Evolutionary conservation across 1,140 invertebrate species (phyloP), one percentile per base, ranked within the genome.

Genomic region (Dendrolimus kikuchii): DNA sequence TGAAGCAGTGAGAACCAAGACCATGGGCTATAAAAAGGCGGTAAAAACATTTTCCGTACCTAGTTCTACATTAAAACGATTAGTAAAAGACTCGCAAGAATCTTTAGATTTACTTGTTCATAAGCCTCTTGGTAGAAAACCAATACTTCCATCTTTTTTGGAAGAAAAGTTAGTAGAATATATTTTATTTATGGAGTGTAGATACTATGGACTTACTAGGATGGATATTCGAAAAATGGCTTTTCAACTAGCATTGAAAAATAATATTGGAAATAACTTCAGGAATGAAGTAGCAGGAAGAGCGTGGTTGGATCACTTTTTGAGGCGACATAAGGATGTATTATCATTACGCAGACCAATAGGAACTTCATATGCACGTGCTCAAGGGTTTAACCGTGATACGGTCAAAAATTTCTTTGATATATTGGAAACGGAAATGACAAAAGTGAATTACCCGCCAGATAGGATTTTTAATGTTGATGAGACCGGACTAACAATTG

Each of bases 391-490:
- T 60, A 74, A 63, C 53, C 49, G 59, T 57, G 61, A 65, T 49
- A 39, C 38, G 7, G 44, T 59, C 5, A 40, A 59, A 41, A 36
- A 51, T 36, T 81, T 81, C 66, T 85, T 74, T 61, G 47, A 74
- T 9, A 61, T 78, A 39, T 53, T 75, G 7, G 63, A 74, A 61
- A 46, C 53, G 6, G 54, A 62, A 41, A 69, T 61, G 36, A 44
- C 57, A 7, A 70, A 73, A 67, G 43, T 56, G 45, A 65, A 68
- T 23, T 77, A 55, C 66, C 46, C 62, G 51, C 44, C 68, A 51
- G 56, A 68, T 5, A 50, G 68, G 48, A 68, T 83, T 41, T 83
- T 67, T 53, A 83, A 81, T 62, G 71, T 81, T 5, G 72, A 81
- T 47, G 77, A 81, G 60, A 70, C 66, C 4, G 75, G 74, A 49